These are phyloP conservation scores for Myotis planiceps DNA, from an alignment of 2,797 vertebrate species.

Conservation along the genomic window DNA sequence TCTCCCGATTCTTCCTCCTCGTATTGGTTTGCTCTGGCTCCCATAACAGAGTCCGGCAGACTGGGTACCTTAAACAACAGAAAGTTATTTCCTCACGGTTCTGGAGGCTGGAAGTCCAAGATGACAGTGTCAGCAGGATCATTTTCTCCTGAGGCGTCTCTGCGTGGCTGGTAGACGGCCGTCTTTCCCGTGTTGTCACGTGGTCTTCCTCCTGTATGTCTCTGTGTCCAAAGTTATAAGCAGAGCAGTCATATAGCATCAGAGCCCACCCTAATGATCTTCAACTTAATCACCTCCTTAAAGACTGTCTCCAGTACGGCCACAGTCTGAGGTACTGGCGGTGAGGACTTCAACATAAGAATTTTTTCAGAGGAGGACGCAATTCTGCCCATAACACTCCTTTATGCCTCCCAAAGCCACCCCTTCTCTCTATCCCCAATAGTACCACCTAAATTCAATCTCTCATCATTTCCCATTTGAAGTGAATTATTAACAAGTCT, in stretches of 20 bases:
- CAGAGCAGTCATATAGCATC: background rate
- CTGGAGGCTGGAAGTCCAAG: background rate
- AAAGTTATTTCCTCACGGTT: background rate
- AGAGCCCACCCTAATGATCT: background rate
- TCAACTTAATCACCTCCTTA: background rate
- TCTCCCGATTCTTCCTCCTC: background rate
- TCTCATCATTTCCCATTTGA: background rate
- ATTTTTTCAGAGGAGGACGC: background rate
- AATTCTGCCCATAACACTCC: background rate
- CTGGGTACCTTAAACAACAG: background rate
- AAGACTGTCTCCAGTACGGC: background rate
- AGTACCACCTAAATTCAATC: background rate
- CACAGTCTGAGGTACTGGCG: background rate
- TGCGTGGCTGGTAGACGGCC: background rate
- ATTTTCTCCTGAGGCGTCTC: background rate
- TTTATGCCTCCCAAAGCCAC: background rate
- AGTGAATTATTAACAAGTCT: background rate
- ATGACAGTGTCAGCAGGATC: accelerated
- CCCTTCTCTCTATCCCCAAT: background rate
- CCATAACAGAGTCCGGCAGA: background rate
- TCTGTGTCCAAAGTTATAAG: background rate
- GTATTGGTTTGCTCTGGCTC: background rate
- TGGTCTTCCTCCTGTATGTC: background rate
- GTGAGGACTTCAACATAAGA: background rate
- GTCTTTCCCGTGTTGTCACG: background rate